Evolutionary conservation across 2,888 invertebrate species (phyloP).

Genomic region (Pasiphila rectangulata): DNA sequence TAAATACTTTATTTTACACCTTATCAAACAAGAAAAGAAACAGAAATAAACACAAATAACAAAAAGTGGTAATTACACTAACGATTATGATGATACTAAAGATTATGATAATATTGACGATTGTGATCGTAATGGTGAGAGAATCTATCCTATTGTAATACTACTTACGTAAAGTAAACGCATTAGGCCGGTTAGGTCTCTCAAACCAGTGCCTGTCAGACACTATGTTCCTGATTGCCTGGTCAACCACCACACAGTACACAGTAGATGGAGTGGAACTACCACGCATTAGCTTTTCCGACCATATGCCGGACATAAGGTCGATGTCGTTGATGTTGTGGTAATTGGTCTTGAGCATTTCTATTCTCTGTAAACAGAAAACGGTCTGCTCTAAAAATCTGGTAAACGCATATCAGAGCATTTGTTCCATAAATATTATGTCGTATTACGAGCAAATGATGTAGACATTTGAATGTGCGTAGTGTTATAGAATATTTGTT

Average conservation of each 20-base stretch:
- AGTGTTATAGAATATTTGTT: too few species aligned
- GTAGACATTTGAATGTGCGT: too few species aligned
- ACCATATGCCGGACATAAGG: constrained; percentile 92
- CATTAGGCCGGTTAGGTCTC: constrained; percentile 49
- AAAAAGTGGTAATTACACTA: too few species aligned
- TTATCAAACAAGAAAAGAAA: too few species aligned
- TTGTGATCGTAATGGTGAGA: too few species aligned
- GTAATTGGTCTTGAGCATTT: constrained; percentile 47
- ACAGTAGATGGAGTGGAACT: constrained; percentile 94
- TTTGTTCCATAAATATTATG: not conserved
- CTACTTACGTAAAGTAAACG: constrained; percentile 51
- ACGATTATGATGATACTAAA: too few species aligned
- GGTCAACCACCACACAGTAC: constrained; percentile 92
- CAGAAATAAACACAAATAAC: too few species aligned
- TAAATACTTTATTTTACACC: too few species aligned
- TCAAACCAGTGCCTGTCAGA: constrained; percentile 92
- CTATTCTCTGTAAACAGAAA: constrained; percentile 45
- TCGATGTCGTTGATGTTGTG: constrained; percentile 90
- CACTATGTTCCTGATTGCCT: constrained; percentile 87
- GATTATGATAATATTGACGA: too few species aligned
- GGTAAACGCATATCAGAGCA: too few species aligned
- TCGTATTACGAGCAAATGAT: too few species aligned
- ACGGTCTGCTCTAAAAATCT: too few species aligned
- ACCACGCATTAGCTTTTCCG: constrained; percentile 88
- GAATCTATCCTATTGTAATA: not conserved